Base-by-base conservation (phyloP, 2,113 vertebrate species). In the Oostethus manadensis region DNA sequence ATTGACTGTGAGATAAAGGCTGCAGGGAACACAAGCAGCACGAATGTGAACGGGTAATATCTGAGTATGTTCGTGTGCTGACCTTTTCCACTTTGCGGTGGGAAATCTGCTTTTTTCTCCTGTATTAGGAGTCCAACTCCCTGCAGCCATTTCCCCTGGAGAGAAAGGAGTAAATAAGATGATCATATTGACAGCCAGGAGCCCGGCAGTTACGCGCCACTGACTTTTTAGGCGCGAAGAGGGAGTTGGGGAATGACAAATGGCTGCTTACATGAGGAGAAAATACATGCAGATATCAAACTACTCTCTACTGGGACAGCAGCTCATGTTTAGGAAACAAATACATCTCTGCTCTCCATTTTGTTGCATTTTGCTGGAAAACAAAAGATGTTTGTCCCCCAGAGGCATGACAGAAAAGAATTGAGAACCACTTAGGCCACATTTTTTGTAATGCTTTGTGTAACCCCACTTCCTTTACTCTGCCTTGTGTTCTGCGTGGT, bases 131-230 rank as follows among this genome's bases (percentile, higher is more conserved):
- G 38, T 35, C 61, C 47, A 35, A 26, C 22, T 42, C 60, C 67
- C 53, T 20, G 46, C 5, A 48, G 64, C 40, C 51, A 33, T 60
- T 51, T 55, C n/a, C 42, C 35, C 62, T 49, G 45, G 29, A 51
- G 49, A 68, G 23, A 72, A n/a, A 20, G 68, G 33, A 69, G 73
- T 64, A 75, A 73, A 68, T 57, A 8, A 44, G 23, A 56, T 56
- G 44, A 66, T 68, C 1, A 56, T 59, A 75, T 42, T 58, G 71
- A 71, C 70, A 29, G 64, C 61, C 16, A 48, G 22, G 20, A 44
- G 56, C 51, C 46, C 64, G 29, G 29, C 29, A 4, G 56, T 60
- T 53, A 71, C 51, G 66, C 76, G 49, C 35, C 51, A 50, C 26
- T 63, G 58, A 42, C 20, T 43, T 72, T 21, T 15, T 7, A 18